Evolutionary conservation across 2,888 invertebrate genomes (phyloP), one percentile per base, ranked within the genome.

Genomic region (Mactromeris polynyma): DNA sequence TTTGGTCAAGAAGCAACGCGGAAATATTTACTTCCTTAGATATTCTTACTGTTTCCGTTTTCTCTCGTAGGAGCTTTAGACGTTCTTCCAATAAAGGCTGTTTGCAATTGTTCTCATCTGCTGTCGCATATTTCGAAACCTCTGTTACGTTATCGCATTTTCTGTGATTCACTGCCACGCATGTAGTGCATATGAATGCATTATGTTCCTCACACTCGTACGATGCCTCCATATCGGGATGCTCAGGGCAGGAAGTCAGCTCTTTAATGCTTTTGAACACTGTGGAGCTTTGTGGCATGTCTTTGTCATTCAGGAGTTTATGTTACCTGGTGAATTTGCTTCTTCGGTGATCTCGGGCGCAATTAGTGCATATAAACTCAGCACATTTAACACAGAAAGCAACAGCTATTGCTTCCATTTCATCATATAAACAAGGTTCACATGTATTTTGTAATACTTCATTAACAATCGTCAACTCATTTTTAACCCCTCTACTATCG

Each of bases 331-430:
- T 85, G 7, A 54, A 17, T 86, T 85, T 89, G 46, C 82, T 83
- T 79, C 78, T 82, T 46, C 51, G 85, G 77, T 89, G 88, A 38
- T 86, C 85, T 21, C 85, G 77, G 2, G 64, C 31, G 51, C 88
- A 89, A 36, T n/a, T 26, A 11, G 40, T 80, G 36, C 88, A 89
- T 9, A 89, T 36, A 36, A 83, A 89, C n/a, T 89, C 88, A 26
- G 73, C 33, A 51, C 88, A 89, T 14, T 79, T 83, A 31, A 79
- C 77, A 46, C 88, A 89, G 36, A 89, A 86, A n/a, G 84, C 83
- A 38, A 38, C 21, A 6, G 88, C 88, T 21, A 33, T 21, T 21
- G 42, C 33, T n/a, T 64, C 38, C 11, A 42, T n/a, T 26, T 73
- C 80, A 38, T 88, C 88, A 81, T 51, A 88, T 4, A 54, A 14